Percentiles rank a stretch among this genome's conserved stretches.
phyloP scores from a whole-genome alignment of 1,140 invertebrate species.

The Platyura marginata region DNA sequence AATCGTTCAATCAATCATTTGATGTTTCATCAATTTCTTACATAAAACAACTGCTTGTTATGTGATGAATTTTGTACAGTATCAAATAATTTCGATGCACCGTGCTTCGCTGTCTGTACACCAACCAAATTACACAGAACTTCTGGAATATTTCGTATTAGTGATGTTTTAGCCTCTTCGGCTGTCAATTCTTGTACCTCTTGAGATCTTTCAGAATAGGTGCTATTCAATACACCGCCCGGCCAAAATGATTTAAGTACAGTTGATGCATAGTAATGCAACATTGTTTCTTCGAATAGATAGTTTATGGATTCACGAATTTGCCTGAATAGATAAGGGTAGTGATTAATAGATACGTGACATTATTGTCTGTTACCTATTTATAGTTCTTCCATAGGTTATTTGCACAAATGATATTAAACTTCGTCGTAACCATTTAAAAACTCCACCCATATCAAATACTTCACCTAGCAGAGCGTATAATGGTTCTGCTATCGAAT shows the following conservation, averaged over 20 bases:
- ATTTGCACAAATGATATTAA: conserved; percentile 84
- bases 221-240: conserved; percentile 43
- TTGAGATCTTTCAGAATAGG: conserved; percentile 34
- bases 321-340: conserved; percentile 61
- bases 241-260: conserved; percentile 80
- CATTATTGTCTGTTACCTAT: conserved; percentile 33
- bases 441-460: conserved; percentile 74
- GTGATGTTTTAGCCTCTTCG: conserved; percentile 24
- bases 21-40: conserved; percentile 28
- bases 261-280: conserved; percentile 69
- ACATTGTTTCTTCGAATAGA: conserved; percentile 76
- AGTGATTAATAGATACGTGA: not conserved
- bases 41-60: conserved; percentile 85
- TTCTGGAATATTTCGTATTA: conserved; percentile 57
- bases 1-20: conserved; percentile 6
- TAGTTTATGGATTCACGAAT: conserved; percentile 71
- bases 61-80: conserved; percentile 66
- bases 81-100: conserved; percentile 73
- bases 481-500: conserved; percentile 74
- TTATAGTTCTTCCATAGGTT: conserved; percentile 78
- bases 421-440: conserved; percentile 69
- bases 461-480: conserved; percentile 72
- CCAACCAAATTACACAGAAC: conserved; percentile 68
- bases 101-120: conserved; percentile 61
- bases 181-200: conserved; percentile 43